Conservation (phyloP, 2,888 invertebrate species). For the Elysia crispata region DNA sequence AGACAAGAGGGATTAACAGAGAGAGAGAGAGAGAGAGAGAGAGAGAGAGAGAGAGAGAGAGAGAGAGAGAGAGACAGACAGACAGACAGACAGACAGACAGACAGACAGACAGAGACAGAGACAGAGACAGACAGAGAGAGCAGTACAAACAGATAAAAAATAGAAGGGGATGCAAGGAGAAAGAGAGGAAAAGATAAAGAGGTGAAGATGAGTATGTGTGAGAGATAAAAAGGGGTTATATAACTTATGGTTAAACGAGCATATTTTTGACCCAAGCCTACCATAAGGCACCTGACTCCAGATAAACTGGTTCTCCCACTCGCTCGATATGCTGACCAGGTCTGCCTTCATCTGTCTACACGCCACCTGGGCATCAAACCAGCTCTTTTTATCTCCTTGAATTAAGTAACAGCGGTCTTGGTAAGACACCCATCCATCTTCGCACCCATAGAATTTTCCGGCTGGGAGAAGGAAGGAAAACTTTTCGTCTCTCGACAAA, state of each 20-base stretch:
- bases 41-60: too few species aligned
- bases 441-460: conserved; percentile 61
- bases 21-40: too few species aligned
- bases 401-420: conserved; percentile 58
- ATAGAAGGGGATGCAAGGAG: not conserved
- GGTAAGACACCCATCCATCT: conserved; percentile 59
- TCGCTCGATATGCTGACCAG: conserved; percentile 57
- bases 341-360: conserved; percentile 58
- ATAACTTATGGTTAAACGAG: not conserved
- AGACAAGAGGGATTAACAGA: too few species aligned
- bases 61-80: too few species aligned
- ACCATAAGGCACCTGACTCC: conserved; percentile 62
- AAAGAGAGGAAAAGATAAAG: not conserved
- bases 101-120: too few species aligned
- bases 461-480: conserved; percentile 45
- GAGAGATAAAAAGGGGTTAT: too few species aligned
- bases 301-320: conserved; percentile 55
- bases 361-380: conserved; percentile 58
- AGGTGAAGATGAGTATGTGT: too few species aligned
- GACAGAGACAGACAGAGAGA: conserved; percentile 4
- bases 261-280: not conserved
- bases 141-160: not conserved
- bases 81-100: too few species aligned
- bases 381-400: conserved; percentile 55
- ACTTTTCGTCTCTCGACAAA: too few species aligned